These are phyloP conservation scores for Leptatherina wallacei DNA, from an alignment of 2,797 vertebrate genomes.

Conservation along the genomic window DNA sequence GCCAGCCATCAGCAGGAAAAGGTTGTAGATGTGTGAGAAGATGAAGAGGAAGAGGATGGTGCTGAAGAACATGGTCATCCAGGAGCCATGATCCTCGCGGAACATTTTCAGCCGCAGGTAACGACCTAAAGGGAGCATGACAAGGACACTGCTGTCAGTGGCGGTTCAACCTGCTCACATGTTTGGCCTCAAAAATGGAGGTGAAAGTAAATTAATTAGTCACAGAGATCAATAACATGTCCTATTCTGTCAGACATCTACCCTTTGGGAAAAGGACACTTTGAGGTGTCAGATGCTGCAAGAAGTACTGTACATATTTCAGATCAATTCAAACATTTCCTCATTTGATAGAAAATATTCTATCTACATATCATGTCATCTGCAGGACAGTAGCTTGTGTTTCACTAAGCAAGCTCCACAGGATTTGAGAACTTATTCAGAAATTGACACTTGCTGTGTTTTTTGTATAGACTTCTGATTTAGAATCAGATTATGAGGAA, in stretches of 20 bases:
- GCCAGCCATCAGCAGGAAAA: slow-evolving; percentile 91
- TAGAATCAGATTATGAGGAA: slow-evolving; percentile 71
- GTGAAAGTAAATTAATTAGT: slow-evolving; percentile 61
- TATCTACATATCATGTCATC: background rate
- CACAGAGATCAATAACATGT: slow-evolving; percentile 57
- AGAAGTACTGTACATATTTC: slow-evolving; percentile 28
- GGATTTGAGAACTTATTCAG: slow-evolving; percentile 63
- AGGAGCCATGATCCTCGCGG: slow-evolving; percentile 96
- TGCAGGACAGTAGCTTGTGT: slow-evolving; percentile 12
- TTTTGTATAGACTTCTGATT: slow-evolving; percentile 37
- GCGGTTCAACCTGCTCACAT: slow-evolving; percentile 33
- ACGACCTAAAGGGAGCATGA: slow-evolving; percentile 84
- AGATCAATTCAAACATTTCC: slow-evolving; percentile 21
- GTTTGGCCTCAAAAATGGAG: slow-evolving; percentile 31
- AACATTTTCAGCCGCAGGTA: slow-evolving; percentile 97
- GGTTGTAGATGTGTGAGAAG: slow-evolving; percentile 98
- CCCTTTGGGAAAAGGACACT: slow-evolving; percentile 64
- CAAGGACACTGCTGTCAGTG: slow-evolving; percentile 64
- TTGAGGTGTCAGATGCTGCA: slow-evolving; percentile 34
- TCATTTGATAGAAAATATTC: slow-evolving; percentile 1
- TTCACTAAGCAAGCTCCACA: slow-evolving; percentile 43
- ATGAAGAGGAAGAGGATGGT: slow-evolving; percentile 97
- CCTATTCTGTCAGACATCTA: slow-evolving; percentile 31
- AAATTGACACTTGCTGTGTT: slow-evolving; percentile 62
- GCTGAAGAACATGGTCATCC: slow-evolving; percentile 99